A percentile compares a stretch with the other conserved stretches of the same genome.
phyloP scores from a whole-genome alignment of 2,888 invertebrate genomes.

The Ypsolopha sequella region DNA sequence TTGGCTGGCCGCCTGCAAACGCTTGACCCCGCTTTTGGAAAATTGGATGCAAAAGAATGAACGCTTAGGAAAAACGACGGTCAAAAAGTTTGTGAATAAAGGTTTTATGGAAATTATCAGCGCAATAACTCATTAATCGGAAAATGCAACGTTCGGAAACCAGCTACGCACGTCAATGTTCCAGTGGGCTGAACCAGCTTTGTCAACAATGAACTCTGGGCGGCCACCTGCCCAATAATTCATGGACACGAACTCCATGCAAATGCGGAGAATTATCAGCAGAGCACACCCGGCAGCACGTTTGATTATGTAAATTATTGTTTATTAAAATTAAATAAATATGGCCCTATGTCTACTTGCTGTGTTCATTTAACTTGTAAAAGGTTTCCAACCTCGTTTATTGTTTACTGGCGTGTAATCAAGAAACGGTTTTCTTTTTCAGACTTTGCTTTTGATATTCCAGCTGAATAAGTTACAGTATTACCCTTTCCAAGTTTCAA shows the following conservation, averaged over 20 bases:
- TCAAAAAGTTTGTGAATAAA: no score
- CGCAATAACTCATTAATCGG: no score
- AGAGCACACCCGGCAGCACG: conserved; percentile 34
- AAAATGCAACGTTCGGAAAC: no score
- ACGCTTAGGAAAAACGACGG: neutral
- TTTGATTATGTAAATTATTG: conserved; percentile 52
- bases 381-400: no score
- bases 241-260: conserved; percentile 40
- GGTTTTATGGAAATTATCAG: no score
- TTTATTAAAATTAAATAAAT: conserved; percentile 68
- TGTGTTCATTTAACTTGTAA: neutral
- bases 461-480: neutral
- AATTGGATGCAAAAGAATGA: neutral
- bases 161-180: neutral
- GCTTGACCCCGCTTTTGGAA: conserved; percentile 18
- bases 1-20: conserved; percentile 17
- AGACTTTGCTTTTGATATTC: no score
- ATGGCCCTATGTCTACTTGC: conserved; percentile 14
- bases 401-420: no score
- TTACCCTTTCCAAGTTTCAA: neutral
- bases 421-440: no score
- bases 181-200: neutral
- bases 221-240: conserved; percentile 46
- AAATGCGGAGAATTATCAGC: conserved; percentile 53
- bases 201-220: conserved; percentile 9